These are phyloP conservation scores for Burhinus oedicnemus DNA, from an alignment of 2,113 vertebrate species.

Conservation along the genomic window DNA sequence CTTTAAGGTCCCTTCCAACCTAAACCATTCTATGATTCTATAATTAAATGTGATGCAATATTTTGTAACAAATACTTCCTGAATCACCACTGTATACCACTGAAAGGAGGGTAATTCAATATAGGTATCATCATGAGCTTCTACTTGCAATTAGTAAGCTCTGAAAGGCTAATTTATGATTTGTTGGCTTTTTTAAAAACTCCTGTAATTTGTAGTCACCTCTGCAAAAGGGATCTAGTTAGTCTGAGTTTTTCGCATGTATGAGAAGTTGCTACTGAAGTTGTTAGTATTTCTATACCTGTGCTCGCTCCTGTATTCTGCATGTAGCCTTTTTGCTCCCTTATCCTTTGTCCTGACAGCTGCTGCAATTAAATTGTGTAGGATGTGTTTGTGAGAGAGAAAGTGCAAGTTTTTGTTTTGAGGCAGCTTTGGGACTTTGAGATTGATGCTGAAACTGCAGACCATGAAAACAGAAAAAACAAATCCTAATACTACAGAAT, in stretches of 20 bases:
- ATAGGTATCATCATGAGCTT: not conserved
- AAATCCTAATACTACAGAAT: not conserved
- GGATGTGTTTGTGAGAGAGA: constrained; percentile 2
- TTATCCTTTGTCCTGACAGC: not conserved
- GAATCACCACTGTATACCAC: not conserved
- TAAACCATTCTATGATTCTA: too few relatives aligned
- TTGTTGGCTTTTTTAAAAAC: not conserved
- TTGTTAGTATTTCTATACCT: not conserved
- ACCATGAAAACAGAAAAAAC: not conserved
- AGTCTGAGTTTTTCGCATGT: not conserved
- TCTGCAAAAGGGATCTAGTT: not conserved
- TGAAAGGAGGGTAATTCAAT: not conserved
- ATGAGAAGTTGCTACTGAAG: not conserved
- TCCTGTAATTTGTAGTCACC: not conserved
- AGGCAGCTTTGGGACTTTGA: constrained; percentile 14
- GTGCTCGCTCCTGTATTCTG: not conserved
- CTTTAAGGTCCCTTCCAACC: too few relatives aligned
- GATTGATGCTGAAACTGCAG: constrained; percentile 7
- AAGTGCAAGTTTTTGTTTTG: constrained; percentile 16
- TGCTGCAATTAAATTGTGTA: not conserved
- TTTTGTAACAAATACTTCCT: not conserved
- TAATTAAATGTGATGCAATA: not conserved
- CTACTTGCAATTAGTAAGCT: not conserved
- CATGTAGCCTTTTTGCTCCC: not conserved
- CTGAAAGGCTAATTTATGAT: not conserved